A percentile compares a stretch with the other conserved stretches of the same genome.
phyloP scores from a whole-genome alignment of 2,888 invertebrate genomes.

The Clanis bilineata region DNA sequence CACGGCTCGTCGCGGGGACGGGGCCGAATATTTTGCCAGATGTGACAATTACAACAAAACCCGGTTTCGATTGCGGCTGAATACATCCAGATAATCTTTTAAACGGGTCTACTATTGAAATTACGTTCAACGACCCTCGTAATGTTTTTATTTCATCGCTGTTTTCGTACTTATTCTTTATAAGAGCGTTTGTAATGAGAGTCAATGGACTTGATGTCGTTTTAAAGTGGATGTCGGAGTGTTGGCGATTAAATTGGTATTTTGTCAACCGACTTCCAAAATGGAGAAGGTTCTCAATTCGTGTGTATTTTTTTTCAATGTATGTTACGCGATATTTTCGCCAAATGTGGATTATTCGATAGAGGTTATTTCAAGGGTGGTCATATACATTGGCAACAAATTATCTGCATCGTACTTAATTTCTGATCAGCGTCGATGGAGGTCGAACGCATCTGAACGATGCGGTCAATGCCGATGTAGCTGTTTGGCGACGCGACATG shows the following conservation, averaged over 20 bases:
- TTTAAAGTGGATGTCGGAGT: conserved; percentile 19
- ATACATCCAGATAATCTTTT: conserved; percentile 68
- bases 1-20: conserved; percentile 22
- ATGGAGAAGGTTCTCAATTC: no score
- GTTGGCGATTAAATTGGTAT: neutral
- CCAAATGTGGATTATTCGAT: no score
- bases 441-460: no score
- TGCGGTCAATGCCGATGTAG: no score
- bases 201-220: conserved; percentile 28
- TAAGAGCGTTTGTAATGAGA: conserved; percentile 15
- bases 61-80: conserved; percentile 73
- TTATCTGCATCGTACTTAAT: no score
- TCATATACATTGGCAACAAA: no score
- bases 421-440: no score
- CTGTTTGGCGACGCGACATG: no score
- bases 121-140: conserved; percentile 39
- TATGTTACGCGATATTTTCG: no score
- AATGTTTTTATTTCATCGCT: conserved; percentile 30
- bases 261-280: neutral
- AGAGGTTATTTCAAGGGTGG: no score
- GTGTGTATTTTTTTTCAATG: no score
- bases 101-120: conserved; percentile 49
- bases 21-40: conserved; percentile 63
- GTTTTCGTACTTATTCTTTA: conserved; percentile 8
- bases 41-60: conserved; percentile 74